Base-by-base conservation (phyloP, 2,888 invertebrate genomes). In the Polydrusus tereticollis region DNA sequence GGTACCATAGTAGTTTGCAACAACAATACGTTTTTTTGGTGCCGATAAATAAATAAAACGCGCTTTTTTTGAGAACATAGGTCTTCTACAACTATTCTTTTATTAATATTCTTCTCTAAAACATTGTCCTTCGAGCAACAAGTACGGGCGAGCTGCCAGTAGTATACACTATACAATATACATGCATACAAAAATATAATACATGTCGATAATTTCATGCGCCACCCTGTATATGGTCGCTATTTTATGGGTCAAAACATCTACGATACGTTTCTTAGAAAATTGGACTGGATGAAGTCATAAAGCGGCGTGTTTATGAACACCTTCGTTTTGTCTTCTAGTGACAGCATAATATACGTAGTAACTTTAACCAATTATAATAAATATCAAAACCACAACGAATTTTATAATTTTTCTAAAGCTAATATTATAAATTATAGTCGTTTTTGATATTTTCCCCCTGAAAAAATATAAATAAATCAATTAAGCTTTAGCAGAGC, bases 251-350 rank as follows among this genome's bases (percentile, higher is more conserved):
- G 59, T 59, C 59, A 59, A 59, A 64, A 33, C 50, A 12, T 50
- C 36, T 20, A 36, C 55, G 41, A 20, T 23, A 23, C 16, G 26
- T 20, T 71, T 66, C 71, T 60, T 12, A 55, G 66, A 71, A 71
- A 52, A 66, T 66, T 66, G 52, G 52, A 50, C 41, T 23, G 66
- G 36, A 71, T 71, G 59, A 71, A 71, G 71, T 47, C 66, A 58
- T 71, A 71, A 71, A 71, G 43, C 55, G 55, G 33, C 43, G 60
- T 71, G 71, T 71, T 71, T 66, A 66, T 66, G 71, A 66, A 71
- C 71, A 65, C 71, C 65, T 71, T 45, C 14, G 47, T 58, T 66
- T 55, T 50, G 59, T 60, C 66, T 71, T 71, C 66, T 69, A 8
- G 69, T 69, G 69, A 63, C 69, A 69, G 16, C 43, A 20, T 55